Base-by-base conservation (phyloP, 2,888 invertebrate species). In the Ectemnius lituratus region DNA sequence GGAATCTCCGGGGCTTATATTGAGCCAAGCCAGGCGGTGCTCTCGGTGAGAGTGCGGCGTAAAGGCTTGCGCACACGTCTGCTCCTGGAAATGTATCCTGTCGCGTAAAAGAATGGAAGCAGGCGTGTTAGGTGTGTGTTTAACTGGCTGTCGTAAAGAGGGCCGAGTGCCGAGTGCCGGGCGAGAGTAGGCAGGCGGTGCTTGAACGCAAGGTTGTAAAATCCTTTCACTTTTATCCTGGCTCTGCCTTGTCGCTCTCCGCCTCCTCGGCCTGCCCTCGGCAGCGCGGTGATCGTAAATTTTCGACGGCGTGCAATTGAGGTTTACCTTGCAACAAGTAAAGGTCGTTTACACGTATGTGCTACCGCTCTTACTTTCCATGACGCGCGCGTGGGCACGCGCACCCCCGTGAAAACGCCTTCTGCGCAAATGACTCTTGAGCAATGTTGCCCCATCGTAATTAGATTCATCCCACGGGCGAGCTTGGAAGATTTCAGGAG, bases 161-260 rank as follows among this genome's bases (percentile, higher is more conserved):
- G 78, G 49, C 37, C 62, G 65, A 63, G 61, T 64, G 49, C 37
- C 62, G 65, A 63, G 61, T 64, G 66, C 65, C 70, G 67, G 70
- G 8, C 71, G 70, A 37, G 37, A 37, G 37, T 37, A 69, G 61
- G 60, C 67, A 75, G 75, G 69, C 73, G 68, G 68, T 72, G 37
- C 65, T 72, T 70, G 73, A 85, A 80, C 72, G 82, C 89, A 89
- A 89, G 89, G 89, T 89, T 89, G 86, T 81, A 83, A 83, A 78
- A 82, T 87, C 89, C 89, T 89, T 89, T 89, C 89, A 89, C 89
- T 89, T 89, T 89, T 88, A 89, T 88, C 85, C 77, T 13, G 16
- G n/a, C 14, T 37, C 37, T 52, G 6, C 13, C 52, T 37, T 52
- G 70, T 58, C 77, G 81, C 76, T 84, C 84, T 83, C 80, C 82